phyloP scores from a whole-genome alignment of 2,888 invertebrate species.

The Tenthredo livida region DNA sequence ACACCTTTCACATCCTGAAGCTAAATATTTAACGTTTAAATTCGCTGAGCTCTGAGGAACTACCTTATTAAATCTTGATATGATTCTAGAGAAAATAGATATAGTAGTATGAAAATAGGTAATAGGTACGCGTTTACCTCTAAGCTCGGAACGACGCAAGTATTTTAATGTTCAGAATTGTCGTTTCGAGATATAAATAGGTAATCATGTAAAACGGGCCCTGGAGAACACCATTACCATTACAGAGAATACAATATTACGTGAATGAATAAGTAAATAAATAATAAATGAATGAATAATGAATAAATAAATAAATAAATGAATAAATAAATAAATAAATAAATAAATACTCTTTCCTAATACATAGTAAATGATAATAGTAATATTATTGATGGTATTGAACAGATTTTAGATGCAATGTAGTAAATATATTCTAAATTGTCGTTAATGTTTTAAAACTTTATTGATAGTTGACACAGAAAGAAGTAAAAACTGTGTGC shows the following conservation, averaged over 20 bases:
- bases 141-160: conserved; percentile 50
- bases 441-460: conserved; percentile 75
- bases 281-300: conserved; percentile 24
- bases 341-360: conserved; percentile 49
- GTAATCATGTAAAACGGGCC: conserved; percentile 29
- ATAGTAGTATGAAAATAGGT: neutral
- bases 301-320: neutral
- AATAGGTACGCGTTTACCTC: conserved; percentile 8
- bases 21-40: conserved; percentile 6
- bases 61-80: neutral
- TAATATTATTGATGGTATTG: conserved; percentile 54
- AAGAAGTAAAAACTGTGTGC: conserved; percentile 48
- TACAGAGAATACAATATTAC: conserved; percentile 18
- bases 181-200: conserved; percentile 27
- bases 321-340: conserved; percentile 10
- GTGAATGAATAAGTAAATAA: conserved; percentile 32
- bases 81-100: neutral
- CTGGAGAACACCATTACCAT: conserved; percentile 42
- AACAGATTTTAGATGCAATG: conserved; percentile 52
- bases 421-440: conserved; percentile 59
- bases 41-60: neutral
- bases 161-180: conserved; percentile 54
- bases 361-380: conserved; percentile 61
- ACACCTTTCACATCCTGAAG: conserved; percentile 7
- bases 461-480: conserved; percentile 66